Percentiles rank a stretch among this genome's conserved stretches.
Evolutionary conservation across 2,113 vertebrate genomes (phyloP).

Genomic region (Condylura cristata): DNA sequence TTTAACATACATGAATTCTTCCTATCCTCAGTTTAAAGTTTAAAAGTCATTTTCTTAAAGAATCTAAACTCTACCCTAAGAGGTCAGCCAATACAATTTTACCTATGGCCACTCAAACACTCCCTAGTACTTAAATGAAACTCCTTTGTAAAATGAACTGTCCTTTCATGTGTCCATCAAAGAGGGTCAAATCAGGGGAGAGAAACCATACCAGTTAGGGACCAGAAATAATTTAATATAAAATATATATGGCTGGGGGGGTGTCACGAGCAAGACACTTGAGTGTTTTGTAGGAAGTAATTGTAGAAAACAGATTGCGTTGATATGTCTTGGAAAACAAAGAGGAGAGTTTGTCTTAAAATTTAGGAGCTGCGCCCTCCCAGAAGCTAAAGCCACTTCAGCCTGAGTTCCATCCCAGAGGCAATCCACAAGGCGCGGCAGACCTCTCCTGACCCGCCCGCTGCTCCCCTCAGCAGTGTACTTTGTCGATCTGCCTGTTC

Average conservation of each 20-base stretch:
- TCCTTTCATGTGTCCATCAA: not conserved
- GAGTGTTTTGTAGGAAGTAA: not conserved
- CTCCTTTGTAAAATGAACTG: not conserved
- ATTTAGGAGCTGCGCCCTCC: not conserved
- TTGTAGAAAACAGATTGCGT: not conserved
- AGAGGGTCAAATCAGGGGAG: not conserved
- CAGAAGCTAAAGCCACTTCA: too few species aligned
- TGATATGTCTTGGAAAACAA: not conserved
- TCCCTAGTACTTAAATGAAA: not conserved
- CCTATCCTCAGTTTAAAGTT: not conserved
- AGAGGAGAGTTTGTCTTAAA: not conserved
- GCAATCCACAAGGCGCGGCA: too few species aligned
- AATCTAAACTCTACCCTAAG: not conserved
- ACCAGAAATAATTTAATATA: not conserved
- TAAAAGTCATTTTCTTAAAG: not conserved
- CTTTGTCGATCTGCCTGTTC: too few species aligned
- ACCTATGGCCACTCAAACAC: not conserved
- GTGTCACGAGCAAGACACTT: not conserved
- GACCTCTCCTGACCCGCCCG: too few species aligned
- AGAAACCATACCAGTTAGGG: not conserved
- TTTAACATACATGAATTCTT: not conserved
- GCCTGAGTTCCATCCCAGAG: too few species aligned
- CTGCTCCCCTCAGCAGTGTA: too few species aligned
- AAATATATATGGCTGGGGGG: not conserved
- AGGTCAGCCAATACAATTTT: not conserved